Percentiles rank a stretch among this genome's conserved stretches.
Evolutionary conservation across 2,113 vertebrate species (phyloP).

Genomic region (Vulpes lagopus): DNA sequence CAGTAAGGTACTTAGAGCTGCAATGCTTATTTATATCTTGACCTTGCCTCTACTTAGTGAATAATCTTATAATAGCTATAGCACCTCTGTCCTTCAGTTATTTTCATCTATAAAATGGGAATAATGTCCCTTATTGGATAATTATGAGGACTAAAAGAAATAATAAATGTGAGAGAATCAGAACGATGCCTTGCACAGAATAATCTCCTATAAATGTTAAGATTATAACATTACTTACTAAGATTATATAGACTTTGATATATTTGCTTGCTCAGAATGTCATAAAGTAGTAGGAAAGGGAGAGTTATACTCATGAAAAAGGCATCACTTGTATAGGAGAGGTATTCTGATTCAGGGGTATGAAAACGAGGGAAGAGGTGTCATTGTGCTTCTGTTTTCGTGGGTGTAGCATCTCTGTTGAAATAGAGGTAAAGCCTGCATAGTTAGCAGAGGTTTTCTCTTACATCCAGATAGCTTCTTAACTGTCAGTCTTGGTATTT

Average conservation of each 20-base stretch:
- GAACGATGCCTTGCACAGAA: not conserved
- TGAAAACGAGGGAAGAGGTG: not conserved
- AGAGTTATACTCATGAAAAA: not conserved
- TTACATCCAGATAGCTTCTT: not conserved
- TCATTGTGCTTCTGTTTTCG: not conserved
- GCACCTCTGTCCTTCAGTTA: not conserved
- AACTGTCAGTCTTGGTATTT: not conserved
- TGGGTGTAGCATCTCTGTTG: not conserved
- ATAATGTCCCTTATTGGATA: not conserved
- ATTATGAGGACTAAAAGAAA: constrained; percentile 25
- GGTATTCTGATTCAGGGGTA: not conserved
- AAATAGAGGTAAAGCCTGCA: not conserved
- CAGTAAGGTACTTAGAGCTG: not conserved
- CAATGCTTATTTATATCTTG: not conserved
- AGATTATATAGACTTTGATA: not conserved
- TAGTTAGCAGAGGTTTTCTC: not conserved
- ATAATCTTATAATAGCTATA: not conserved
- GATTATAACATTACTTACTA: not conserved
- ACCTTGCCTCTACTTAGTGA: not conserved
- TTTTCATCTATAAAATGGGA: not conserved
- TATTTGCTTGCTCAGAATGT: not conserved
- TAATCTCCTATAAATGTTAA: not conserved
- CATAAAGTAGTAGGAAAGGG: not conserved
- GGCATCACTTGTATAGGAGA: not conserved
- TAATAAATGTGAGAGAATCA: not conserved